Evolutionary conservation across 2,888 invertebrate genomes (phyloP).

Genomic region (Philereme vetulata): DNA sequence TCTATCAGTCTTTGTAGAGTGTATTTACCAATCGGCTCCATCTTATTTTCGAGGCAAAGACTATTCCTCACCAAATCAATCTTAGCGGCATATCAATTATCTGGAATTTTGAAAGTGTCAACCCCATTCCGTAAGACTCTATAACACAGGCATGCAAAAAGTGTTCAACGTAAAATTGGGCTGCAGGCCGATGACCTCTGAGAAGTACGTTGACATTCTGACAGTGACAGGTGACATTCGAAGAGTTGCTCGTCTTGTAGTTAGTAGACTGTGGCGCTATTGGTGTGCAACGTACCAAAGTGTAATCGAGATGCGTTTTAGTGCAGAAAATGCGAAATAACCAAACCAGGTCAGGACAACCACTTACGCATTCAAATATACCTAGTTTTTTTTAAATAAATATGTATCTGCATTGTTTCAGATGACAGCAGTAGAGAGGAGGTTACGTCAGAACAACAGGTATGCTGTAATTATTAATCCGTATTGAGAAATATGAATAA

Average conservation of each 20-base stretch:
- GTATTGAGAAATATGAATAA: constrained; percentile 11
- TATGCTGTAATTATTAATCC: constrained; percentile 44
- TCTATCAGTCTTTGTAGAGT: too few species aligned
- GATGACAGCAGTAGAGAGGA: constrained; percentile 79
- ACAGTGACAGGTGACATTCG: constrained; percentile 37
- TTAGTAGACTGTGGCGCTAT: constrained; percentile 55
- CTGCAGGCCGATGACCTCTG: constrained; percentile 24
- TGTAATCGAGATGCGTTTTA: constrained; percentile 47
- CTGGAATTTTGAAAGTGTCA: constrained; percentile 14
- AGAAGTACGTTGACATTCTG: constrained; percentile 21
- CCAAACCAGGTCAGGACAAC: constrained; percentile 8
- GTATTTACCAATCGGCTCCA: neutral
- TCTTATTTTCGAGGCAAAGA: neutral
- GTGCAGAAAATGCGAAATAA: constrained; percentile 45
- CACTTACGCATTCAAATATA: constrained; percentile 2
- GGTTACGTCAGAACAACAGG: constrained; percentile 77
- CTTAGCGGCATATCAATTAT: constrained; percentile 12
- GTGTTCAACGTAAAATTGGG: constrained; percentile 28
- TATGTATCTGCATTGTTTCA: constrained; percentile 59
- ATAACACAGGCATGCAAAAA: constrained; percentile 30
- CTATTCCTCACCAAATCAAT: constrained; percentile 10
- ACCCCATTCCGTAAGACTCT: constrained; percentile 14
- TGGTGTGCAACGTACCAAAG: constrained; percentile 42
- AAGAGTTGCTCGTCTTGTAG: constrained; percentile 37
- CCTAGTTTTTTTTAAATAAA: constrained; percentile 21